Evolutionary conservation across 2,797 vertebrate genomes (phyloP), one percentile per base, ranked within the genome.

Genomic region (Allobates femoralis): DNA sequence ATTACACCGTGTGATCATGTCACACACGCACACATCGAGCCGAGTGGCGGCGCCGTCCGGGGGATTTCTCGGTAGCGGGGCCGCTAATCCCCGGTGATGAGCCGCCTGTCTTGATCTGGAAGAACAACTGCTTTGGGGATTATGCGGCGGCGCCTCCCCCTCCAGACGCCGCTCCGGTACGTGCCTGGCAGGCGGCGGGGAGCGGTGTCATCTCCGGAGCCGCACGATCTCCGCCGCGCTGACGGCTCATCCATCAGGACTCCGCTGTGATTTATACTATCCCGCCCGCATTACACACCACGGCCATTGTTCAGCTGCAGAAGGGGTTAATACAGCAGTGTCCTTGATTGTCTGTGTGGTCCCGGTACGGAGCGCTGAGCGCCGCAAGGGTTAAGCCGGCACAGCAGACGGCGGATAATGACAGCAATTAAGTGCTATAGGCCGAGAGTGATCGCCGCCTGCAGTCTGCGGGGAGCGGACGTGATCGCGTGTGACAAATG

Each of bases 61-160:
- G n/a, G 75, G 75, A 55, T 34, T 34, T 56, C 75, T 32, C 30
- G 75, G 51, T 34, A 56, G 50, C 76, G 76, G 5, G 30, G 26
- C 30, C 15, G 55, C 18, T 58, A 66, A 64, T 46, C 64, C 79
- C 64, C 80, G 32, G 26, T 56, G 79, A 67, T 81, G 80, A 51
- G 62, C 34, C 28, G 77, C 77, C 77, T 79, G 78, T 50, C 58
- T 34, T 80, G 76, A 78, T 58, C 76, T 78, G 56, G 55, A 56
- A 77, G 75, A 79, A 62, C 77, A 79, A 79, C 55, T 79, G 77
- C 77, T 79, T 79, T 79, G 26, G 77, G 56, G 56, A 79, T 79
- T 62, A 55, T 5, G 66, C n/a, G n/a, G n/a, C n/a, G n/a, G n/a
- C n/a, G n/a, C n/a, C n/a, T n/a, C n/a, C n/a, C n/a, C n/a, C n/a